phyloP scores from a whole-genome alignment of 2,797 vertebrate species.

The Sebastes iracundus region DNA sequence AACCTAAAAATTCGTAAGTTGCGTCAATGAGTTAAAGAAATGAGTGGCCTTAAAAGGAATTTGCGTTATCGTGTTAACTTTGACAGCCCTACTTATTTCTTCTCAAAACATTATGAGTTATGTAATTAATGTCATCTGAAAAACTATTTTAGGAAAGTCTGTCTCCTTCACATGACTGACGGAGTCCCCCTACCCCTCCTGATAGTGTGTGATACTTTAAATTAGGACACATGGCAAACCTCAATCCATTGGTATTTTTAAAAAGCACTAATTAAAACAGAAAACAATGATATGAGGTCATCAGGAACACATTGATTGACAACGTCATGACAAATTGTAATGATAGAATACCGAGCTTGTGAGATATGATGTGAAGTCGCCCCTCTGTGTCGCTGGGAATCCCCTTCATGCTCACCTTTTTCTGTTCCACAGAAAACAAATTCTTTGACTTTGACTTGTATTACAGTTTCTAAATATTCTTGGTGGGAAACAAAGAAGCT shows the following conservation, averaged over 20 bases:
- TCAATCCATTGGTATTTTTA: not conserved
- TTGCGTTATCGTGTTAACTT: no score
- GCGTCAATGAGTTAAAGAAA: no score
- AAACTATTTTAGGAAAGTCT: no score
- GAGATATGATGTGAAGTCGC: not conserved
- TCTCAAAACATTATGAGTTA: no score
- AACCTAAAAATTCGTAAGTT: no score
- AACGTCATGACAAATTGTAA: not conserved
- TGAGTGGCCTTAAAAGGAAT: no score
- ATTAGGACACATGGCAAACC: no score
- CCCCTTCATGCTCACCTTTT: slow-evolving; percentile 4
- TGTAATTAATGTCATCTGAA: no score
- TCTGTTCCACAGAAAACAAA: slow-evolving; percentile 17
- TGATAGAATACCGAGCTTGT: not conserved
- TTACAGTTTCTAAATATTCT: slow-evolving; percentile 25
- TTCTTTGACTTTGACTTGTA: slow-evolving; percentile 23
- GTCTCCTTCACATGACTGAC: no score
- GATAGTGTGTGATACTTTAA: not conserved
- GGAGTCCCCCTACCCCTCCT: not conserved
- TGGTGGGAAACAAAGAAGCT: slow-evolving; percentile 22
- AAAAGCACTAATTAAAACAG: not conserved
- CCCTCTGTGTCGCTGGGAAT: slow-evolving; percentile 20
- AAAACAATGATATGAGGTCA: not conserved
- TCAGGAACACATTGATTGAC: not conserved
- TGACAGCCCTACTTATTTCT: no score